Evolutionary conservation across 1,140 invertebrate species (phyloP).

Genomic region (Drosophila kepulauana): DNA sequence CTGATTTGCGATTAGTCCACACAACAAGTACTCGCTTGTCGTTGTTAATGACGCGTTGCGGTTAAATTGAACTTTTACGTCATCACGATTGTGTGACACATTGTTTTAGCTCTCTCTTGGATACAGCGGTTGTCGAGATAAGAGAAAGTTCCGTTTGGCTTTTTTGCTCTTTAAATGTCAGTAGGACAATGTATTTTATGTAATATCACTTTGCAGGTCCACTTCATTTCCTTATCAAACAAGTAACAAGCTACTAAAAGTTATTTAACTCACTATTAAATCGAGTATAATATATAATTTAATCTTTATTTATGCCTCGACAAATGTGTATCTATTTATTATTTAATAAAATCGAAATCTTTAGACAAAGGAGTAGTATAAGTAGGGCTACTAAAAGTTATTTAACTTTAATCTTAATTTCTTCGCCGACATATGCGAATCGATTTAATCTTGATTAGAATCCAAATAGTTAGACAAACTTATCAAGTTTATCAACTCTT

Average conservation of each 20-base stretch:
- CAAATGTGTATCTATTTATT: no score
- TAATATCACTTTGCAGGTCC: neutral
- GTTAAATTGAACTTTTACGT: slow-evolving; percentile 37
- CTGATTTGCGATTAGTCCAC: neutral
- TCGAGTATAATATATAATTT: no score
- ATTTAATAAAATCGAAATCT: no score
- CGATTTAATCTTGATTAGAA: no score
- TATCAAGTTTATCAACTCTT: no score
- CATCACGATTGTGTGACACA: slow-evolving; percentile 35
- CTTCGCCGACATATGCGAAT: no score
- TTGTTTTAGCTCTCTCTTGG: slow-evolving; percentile 4
- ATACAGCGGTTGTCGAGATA: slow-evolving; percentile 6
- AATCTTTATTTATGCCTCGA: no score
- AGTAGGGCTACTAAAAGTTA: no score
- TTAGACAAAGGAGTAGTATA: no score
- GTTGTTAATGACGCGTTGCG: slow-evolving; percentile 20
- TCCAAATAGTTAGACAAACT: no score
- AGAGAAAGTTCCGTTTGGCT: neutral
- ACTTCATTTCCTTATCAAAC: neutral
- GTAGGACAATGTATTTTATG: neutral
- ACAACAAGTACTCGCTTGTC: neutral
- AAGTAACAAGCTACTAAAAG: neutral
- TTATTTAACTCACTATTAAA: neutral
- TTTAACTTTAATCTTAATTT: no score
- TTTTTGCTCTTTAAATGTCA: neutral